Evolutionary conservation across 2,888 invertebrate genomes (phyloP), one percentile per base, ranked within the genome.

Genomic region (Eugnorisma glareosa): DNA sequence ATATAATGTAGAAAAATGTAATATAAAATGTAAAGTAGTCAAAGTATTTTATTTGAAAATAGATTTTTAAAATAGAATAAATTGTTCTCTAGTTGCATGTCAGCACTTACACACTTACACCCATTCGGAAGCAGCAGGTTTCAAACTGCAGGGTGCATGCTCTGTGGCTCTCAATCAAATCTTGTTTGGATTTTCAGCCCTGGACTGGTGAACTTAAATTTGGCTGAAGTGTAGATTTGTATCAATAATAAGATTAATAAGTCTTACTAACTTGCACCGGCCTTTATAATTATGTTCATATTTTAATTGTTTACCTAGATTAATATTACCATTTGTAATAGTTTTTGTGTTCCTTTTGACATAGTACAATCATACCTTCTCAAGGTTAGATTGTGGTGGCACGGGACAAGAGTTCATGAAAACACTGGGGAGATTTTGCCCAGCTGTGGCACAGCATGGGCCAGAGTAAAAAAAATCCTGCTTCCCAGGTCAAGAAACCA

Each of bases 1-100:
- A 54, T 37, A 24, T 51, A 45, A 61, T 67, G 73, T 79, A 79
- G 79, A 67, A 59, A 61, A n/a, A 54, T 48, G 24, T 77, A 57
- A 18, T 64, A 59, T 43, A 72, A 66, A 59, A 66, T 54, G 0
- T 43, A n/a, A 79, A 79, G 37, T 43, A 51, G 28, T n/a, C n/a
- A 13, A 45, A 11, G 6, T 13, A 15, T 51, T 72, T 79, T 67
- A 21, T 70, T 77, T n/a, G 24, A 37, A 37, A 0, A 11, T 24
- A 1, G 2, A 2, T 40, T 35, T 40, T 18, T 28, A 7, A 72
- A 45, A 28, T 66, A 21, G 11, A 15, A 24, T 21, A 24, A 48
- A 37, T 37, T 7, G 15, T n/a, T 35, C n/a, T 24, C 37, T 18
- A 24, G 10, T 37, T 28, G 28, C 28, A 31, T 70, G 24, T 28